phyloP scores from a whole-genome alignment of 2,797 vertebrate species.

The Peromyscus aztecus region DNA sequence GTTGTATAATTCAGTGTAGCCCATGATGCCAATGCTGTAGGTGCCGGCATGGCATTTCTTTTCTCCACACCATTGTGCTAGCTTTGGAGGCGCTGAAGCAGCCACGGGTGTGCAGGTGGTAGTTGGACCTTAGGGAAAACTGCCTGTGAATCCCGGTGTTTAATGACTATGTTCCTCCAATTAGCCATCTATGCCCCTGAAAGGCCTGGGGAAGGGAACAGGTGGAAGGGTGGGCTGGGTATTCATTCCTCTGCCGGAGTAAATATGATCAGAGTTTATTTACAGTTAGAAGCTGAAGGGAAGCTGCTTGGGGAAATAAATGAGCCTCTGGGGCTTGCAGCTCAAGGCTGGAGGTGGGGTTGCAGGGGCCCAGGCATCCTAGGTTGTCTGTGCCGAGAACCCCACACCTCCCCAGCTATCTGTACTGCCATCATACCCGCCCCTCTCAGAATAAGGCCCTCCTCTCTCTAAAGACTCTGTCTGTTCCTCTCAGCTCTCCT shows the following conservation, averaged over 20 bases:
- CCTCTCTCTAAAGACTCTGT: background rate
- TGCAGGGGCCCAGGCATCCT: background rate
- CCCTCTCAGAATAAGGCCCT: background rate
- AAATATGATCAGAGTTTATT: constrained; percentile 39
- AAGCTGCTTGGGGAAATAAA: background rate
- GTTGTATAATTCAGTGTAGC: background rate
- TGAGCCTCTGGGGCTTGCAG: background rate
- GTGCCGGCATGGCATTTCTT: background rate
- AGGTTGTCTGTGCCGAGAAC: background rate
- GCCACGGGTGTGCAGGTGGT: constrained; percentile 4
- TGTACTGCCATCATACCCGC: background rate
- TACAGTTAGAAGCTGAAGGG: background rate
- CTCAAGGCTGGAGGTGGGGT: background rate
- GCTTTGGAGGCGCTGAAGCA: background rate
- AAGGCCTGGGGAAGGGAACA: background rate
- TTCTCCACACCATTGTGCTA: background rate
- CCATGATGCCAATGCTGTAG: background rate
- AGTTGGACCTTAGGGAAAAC: background rate
- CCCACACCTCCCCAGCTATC: background rate
- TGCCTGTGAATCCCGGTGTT: background rate
- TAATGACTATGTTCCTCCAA: background rate
- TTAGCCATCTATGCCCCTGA: background rate
- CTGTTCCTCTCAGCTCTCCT: background rate
- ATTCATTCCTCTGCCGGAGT: background rate
- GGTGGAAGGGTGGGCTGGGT: background rate